Evolutionary conservation across 2,113 vertebrate genomes (phyloP).

Genomic region (Phocoena phocoena): DNA sequence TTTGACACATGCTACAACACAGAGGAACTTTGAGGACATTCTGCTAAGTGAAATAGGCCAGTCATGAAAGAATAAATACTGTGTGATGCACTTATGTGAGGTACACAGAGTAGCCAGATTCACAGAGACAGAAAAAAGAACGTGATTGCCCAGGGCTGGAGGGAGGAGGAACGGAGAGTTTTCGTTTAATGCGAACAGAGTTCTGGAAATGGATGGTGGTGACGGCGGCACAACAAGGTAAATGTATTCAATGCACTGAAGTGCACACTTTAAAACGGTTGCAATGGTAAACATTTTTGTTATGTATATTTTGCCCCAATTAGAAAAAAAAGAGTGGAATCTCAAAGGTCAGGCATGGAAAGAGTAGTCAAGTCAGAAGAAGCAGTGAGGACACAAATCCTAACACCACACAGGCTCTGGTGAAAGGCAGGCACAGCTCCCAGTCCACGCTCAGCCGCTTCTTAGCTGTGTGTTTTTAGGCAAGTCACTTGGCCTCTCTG

Average conservation of each 20-base stretch:
- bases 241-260: background rate
- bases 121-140: background rate
- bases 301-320: background rate
- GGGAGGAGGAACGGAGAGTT: accelerated
- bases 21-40: too few species aligned
- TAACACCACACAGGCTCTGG: background rate
- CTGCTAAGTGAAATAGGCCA: background rate
- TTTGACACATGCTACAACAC: background rate
- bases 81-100: accelerated
- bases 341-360: background rate
- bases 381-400: background rate
- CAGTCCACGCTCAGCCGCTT: accelerated
- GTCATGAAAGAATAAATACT: background rate
- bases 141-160: background rate
- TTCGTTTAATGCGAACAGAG: background rate
- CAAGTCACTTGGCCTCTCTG: background rate
- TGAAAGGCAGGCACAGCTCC: background rate
- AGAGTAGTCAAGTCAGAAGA: background rate
- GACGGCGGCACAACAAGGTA: accelerated
- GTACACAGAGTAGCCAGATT: background rate
- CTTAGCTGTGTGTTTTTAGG: background rate
- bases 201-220: background rate
- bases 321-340: background rate
- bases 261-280: background rate
- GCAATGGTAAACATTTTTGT: background rate